Evolutionary conservation across 2,113 vertebrate genomes (phyloP), one percentile per base, ranked within the genome.

Genomic region (Notechis scutatus): DNA sequence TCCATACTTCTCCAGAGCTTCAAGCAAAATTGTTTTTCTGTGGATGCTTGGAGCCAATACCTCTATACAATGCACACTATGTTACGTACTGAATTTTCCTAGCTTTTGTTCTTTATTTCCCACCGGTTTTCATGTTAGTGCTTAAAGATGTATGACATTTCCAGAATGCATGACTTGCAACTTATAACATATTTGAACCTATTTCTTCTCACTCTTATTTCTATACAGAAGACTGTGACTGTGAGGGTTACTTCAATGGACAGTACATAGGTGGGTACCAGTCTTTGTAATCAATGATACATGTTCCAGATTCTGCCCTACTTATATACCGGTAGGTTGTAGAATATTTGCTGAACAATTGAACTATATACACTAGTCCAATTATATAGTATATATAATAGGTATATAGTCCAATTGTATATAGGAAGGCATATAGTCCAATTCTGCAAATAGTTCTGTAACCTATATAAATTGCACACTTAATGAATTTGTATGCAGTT

Each of bases 191-290:
- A 24, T 34, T 54, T 39, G n/a, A n/a, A 23, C 24, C 45, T 11
- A 9, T 6, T 6, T 88, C 1, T 91, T 50, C 10, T 88, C 85
- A 96, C 69, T 92, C 18, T 91, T 95, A 91, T 59, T 88, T n/a
- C 92, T 97, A 97, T 95, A 90, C 98, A 99, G 99, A 99, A 93
- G 98, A 98, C 97, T 98, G 98, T 97, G 98, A 99, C 96, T 98
- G 98, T 95, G 99, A 98, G 91, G 98, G 98, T 42, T 97, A 98
- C 96, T 96, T 98, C 97, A 98, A 98, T 92, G 99, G 98, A 94
- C 98, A 99, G 56, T 98, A 99, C 4, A 97, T 98, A 97, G 99
- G 99, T 99, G 97, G 99, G 98, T 98, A 96, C 93, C 12, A 0
- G 87, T 24, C 50, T 74, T 29, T 23, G 14, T 42, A 42, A n/a